phyloP scores from a whole-genome alignment of 2,797 vertebrate species.

The Psittacula derbiana region DNA sequence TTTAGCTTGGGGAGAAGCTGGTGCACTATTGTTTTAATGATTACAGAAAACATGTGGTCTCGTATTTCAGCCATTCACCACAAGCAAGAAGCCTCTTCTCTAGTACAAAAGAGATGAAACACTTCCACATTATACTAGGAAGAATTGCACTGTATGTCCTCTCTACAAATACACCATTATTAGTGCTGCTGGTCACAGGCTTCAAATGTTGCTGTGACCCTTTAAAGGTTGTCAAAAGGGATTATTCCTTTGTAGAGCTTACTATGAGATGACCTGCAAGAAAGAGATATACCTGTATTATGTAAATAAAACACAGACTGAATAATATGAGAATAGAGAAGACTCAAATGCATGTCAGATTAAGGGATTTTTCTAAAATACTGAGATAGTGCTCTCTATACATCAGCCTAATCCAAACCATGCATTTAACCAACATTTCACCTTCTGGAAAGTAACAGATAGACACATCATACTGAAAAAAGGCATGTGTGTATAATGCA shows the following conservation, averaged over 20 bases:
- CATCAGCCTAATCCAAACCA: constrained; percentile 22
- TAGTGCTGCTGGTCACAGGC: not conserved
- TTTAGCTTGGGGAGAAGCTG: constrained; percentile 34
- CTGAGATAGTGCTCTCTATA: not conserved
- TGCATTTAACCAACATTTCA: not conserved
- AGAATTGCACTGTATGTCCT: not conserved
- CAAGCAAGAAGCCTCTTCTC: constrained; percentile 10
- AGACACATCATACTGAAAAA: not conserved
- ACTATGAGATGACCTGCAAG: not conserved
- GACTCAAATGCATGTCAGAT: not conserved
- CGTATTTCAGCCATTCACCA: constrained; percentile 18
- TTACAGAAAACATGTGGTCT: constrained; percentile 1
- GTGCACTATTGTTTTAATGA: constrained; percentile 43
- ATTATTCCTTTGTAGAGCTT: constrained; percentile 34
- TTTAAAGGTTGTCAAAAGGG: constrained; percentile 13
- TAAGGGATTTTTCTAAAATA: not conserved
- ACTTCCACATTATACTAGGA: constrained; percentile 8
- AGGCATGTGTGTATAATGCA: not conserved
- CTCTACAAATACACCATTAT: constrained; percentile 3
- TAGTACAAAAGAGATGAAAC: constrained; percentile 14
- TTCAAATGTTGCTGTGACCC: not conserved
- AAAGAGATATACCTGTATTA: constrained; percentile 30
- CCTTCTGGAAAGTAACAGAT: constrained; percentile 3
- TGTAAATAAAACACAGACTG: constrained; percentile 40
- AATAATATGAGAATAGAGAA: not conserved